Conservation (phyloP, 2,797 vertebrate genomes). For the Sebastes diaconus region DNA sequence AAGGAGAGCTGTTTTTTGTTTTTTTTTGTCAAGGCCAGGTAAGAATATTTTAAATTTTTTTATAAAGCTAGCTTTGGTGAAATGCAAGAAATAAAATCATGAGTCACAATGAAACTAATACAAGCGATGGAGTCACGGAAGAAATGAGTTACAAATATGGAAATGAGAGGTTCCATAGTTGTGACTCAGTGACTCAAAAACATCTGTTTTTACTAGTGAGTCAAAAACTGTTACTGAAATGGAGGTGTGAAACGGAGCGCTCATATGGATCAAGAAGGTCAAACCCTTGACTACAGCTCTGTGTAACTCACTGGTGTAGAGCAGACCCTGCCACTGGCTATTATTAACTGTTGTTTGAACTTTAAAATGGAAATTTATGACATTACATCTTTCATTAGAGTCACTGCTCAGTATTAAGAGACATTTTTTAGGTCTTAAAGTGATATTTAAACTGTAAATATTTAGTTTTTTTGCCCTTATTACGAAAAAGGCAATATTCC, state of each 20-base stretch:
- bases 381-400: background rate
- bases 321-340: background rate
- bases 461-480: no score
- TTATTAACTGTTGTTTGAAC: background rate
- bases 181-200: constrained; percentile 32
- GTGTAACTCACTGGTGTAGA: background rate
- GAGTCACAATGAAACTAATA: background rate
- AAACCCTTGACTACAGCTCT: background rate
- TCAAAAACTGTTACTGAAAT: background rate
- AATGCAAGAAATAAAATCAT: background rate
- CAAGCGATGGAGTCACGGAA: background rate
- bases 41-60: background rate
- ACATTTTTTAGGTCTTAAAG: background rate
- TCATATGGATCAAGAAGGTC: no score
- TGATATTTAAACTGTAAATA: no score
- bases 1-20: background rate
- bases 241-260: background rate
- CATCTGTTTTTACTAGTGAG: constrained; percentile 16
- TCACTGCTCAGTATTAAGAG: background rate
- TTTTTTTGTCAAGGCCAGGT: constrained; percentile 1
- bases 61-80: background rate
- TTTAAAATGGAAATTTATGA: background rate
- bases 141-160: constrained; percentile 6
- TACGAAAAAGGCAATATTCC: no score
- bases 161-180: constrained; percentile 13